Evolutionary conservation across 2,113 vertebrate species (phyloP).

Genomic region (Microcebus ravelobensis): DNA sequence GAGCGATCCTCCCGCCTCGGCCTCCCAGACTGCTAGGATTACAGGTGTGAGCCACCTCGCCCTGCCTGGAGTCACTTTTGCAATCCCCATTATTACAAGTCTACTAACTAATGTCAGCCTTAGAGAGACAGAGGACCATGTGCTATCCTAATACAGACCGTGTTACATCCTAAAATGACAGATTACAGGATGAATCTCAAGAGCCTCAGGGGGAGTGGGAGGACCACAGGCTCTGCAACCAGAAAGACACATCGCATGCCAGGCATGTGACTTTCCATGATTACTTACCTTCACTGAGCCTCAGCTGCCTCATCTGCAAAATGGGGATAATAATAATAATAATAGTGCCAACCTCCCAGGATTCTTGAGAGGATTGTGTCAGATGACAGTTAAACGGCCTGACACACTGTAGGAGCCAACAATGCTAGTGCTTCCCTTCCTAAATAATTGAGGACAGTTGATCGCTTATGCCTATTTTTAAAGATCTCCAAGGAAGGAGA

Average conservation of each 20-base stretch:
- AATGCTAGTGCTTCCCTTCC: conserved; percentile 21
- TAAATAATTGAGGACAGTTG: conserved; percentile 70
- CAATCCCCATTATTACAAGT: background rate
- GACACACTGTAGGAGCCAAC: background rate
- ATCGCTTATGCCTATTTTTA: conserved; percentile 73
- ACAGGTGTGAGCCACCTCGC: too few relatives aligned
- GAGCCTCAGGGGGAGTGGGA: background rate
- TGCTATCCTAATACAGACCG: background rate
- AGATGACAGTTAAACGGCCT: background rate
- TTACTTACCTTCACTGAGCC: background rate
- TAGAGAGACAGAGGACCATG: accelerated
- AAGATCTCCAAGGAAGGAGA: conserved; percentile 79
- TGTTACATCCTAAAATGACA: background rate
- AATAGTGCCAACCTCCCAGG: background rate
- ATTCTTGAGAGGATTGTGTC: background rate
- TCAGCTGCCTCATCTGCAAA: conserved; percentile 23
- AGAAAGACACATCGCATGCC: background rate
- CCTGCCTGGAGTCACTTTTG: background rate
- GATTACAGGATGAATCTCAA: background rate
- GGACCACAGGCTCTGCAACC: background rate
- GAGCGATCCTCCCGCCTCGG: too few relatives aligned
- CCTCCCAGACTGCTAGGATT: too few relatives aligned
- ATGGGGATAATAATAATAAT: background rate
- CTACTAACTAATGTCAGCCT: background rate
- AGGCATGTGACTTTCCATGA: background rate